Evolutionary conservation across 2,888 invertebrate genomes (phyloP), one percentile per base, ranked within the genome.

Genomic region (Andrena dorsata): DNA sequence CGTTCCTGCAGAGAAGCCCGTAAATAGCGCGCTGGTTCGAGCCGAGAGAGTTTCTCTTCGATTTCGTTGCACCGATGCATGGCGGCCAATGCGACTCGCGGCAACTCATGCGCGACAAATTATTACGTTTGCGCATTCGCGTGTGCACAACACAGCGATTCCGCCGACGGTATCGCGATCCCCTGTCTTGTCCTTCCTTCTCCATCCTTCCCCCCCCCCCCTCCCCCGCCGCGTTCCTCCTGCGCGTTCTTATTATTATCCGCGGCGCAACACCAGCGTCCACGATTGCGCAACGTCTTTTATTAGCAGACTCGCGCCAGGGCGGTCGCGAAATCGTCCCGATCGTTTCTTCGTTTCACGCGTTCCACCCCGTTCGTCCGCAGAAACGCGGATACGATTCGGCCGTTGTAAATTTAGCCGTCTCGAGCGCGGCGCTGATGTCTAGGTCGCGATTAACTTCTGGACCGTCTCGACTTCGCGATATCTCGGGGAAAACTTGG

Each of bases 251-350:
- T 82, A 89, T 90, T 90, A 90, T 90, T 87, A 88, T 90, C 83
- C 56, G 81, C 82, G 80, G 80, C 86, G 88, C 83, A 89, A 88
- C 85, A 84, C 75, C 82, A 85, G 83, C 76, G 64, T 72, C 73
- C 75, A 79, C 76, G 85, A 86, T 92, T 91, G 89, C 87, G 90
- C 90, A 92, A 91, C 86, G 84, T 90, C 90, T 91, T 91, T 92
- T 92, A 91, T 92, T 90, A 90, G 90, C 84, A 77, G 86, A 82
- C 83, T 84, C 80, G 76, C 65, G 77, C 68, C 81, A 68, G 80
- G 84, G 72, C 87, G 83, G 84, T 86, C 86, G 87, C 85, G 85
- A 86, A 87, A 84, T 87, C 88, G 72, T 66, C 58, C 58, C 74
- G 80, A 83, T 84, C 84, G 84, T 84, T 86, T 61, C 72, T 80